Percentiles rank a stretch among this genome's conserved stretches.
phyloP scores from a whole-genome alignment of 2,113 vertebrate genomes.

The Syrrhaptes paradoxus region DNA sequence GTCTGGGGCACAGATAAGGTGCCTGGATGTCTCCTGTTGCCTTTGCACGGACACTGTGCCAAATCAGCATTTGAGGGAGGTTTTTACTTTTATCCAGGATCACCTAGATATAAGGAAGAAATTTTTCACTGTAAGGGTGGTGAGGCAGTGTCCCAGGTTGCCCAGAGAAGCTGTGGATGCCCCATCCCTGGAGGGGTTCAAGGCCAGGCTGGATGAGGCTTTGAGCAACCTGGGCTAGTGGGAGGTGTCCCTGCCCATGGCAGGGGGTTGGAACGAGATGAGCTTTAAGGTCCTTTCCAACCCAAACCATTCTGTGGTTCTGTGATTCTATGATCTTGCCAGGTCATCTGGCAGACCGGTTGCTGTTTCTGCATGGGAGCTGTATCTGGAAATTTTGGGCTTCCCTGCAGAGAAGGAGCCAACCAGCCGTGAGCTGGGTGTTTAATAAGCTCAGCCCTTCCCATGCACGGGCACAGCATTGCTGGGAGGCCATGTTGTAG shows the following conservation, averaged over 20 bases:
- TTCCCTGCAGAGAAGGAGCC: neutral
- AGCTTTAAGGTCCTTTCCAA: too few species aligned
- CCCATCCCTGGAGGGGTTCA: too few species aligned
- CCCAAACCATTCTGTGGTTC: too few species aligned
- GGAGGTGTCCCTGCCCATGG: too few species aligned
- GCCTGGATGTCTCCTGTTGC: neutral
- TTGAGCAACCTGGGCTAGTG: too few species aligned
- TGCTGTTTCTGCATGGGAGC: neutral
- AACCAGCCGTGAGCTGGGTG: neutral
- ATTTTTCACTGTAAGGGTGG: too few species aligned
- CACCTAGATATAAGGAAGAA: too few species aligned
- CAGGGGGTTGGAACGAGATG: too few species aligned
- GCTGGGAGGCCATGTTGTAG: accelerated
- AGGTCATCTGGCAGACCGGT: neutral
- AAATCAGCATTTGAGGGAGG: neutral
- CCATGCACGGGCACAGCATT: accelerated
- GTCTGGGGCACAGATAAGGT: neutral
- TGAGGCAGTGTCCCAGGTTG: too few species aligned
- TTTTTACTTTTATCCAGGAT: neutral
- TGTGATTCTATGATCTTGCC: neutral
- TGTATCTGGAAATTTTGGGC: neutral
- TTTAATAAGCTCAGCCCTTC: neutral
- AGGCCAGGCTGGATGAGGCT: too few species aligned
- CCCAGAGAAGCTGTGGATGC: too few species aligned
- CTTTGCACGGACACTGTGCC: neutral